Percentiles rank a stretch among this genome's conserved stretches.
These are phyloP conservation scores for Micropoecilia bifurca DNA, from an alignment of 2,797 vertebrate genomes.

Conservation along the genomic window DNA sequence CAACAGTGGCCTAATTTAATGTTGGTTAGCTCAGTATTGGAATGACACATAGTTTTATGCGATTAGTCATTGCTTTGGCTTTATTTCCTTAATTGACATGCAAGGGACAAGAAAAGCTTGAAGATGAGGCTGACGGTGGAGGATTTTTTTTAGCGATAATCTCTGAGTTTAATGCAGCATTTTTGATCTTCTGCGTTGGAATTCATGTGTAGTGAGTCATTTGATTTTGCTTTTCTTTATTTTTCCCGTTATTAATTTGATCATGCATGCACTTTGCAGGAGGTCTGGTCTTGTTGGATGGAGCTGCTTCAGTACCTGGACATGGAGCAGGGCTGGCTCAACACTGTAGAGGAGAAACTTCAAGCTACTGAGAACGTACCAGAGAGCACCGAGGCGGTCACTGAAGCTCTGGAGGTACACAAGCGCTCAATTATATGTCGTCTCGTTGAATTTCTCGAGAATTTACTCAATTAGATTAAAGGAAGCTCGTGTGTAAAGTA, in stretches of 20 bases:
- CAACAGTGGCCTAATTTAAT: conserved; percentile 18
- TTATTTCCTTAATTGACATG: conserved; percentile 26
- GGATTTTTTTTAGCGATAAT: conserved; percentile 17
- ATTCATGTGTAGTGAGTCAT: conserved; percentile 12
- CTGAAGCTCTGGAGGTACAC: conserved; percentile 89
- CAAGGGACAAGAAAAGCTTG: conserved; percentile 8
- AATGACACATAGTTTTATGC: conserved; percentile 27
- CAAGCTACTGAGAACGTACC: conserved; percentile 84
- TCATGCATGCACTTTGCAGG: conserved; percentile 72
- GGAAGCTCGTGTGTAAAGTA: background rate
- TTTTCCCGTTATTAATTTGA: background rate
- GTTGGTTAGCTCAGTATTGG: background rate
- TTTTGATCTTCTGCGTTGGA: conserved; percentile 25
- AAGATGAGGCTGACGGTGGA: conserved; percentile 6
- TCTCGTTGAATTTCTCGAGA: background rate
- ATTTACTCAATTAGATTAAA: background rate
- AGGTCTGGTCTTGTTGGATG: conserved; percentile 99
- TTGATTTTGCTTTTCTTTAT: background rate
- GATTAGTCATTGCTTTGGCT: conserved; percentile 12
- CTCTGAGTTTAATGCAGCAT: conserved; percentile 28
- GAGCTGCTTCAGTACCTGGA: conserved; percentile 96
- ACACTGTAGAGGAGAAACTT: conserved; percentile 87
- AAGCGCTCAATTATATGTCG: background rate
- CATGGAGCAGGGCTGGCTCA: conserved; percentile 91
- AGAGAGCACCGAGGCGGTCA: conserved; percentile 84